Base-by-base conservation (phyloP, 2,888 invertebrate species). In the Nesidiocoris tenuis region DNA sequence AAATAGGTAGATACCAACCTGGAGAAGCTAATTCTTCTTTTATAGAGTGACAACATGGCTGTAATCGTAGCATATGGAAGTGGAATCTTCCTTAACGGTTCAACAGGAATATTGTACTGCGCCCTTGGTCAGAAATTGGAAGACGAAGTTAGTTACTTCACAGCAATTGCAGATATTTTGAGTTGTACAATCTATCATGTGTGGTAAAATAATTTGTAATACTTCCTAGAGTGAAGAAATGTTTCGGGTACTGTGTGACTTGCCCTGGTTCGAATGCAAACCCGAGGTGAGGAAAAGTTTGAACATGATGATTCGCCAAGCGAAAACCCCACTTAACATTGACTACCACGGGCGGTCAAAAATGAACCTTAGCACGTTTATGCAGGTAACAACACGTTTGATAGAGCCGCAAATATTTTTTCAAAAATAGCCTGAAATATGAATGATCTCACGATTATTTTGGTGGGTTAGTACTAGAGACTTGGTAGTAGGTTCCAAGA, bases 171-270 rank as follows among this genome's bases (percentile, higher is more conserved):
- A n/a, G n/a, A n/a, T n/a, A n/a, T n/a, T n/a, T n/a, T n/a, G n/a
- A n/a, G n/a, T n/a, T n/a, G n/a, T n/a, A n/a, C n/a, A n/a, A n/a
- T n/a, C n/a, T n/a, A n/a, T n/a, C n/a, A n/a, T n/a, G n/a, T n/a
- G n/a, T n/a, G n/a, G n/a, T n/a, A n/a, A n/a, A n/a, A n/a, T n/a
- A n/a, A n/a, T n/a, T n/a, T n/a, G n/a, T n/a, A n/a, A n/a, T n/a
- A n/a, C n/a, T n/a, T n/a, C n/a, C n/a, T n/a, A 70, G 75, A 75
- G 68, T n/a, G 68, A 67, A 17, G 21, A 67, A 24, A n/a, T 75
- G 22, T 75, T 67, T 18, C 21, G 2, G 18, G 67, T 21, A 1
- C 19, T 75, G 2, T 67, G 67, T 57, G 61, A 75, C 17, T 39
- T 75, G 1, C 61, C 61, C 0, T 75, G 75, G 75, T 75, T 61